Evolutionary conservation across 2,888 invertebrate species (phyloP).

Genomic region (Leucoma salicis): DNA sequence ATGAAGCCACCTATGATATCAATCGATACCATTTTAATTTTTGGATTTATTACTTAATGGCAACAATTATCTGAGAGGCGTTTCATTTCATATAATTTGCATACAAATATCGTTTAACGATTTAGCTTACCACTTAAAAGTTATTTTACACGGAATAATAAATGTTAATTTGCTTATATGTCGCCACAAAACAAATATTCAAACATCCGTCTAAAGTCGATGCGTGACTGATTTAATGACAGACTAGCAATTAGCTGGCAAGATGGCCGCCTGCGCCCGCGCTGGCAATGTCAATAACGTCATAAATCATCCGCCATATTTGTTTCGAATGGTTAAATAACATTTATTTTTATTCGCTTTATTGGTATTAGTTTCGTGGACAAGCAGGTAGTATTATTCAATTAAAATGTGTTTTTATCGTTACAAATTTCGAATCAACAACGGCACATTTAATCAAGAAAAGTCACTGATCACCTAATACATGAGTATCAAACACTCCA

Average conservation of each 20-base stretch:
- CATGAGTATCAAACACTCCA: slow-evolving; percentile 35
- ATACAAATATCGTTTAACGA: slow-evolving; percentile 21
- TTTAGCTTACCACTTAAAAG: slow-evolving; percentile 25
- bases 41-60: neutral
- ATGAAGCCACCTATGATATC: too few relatives aligned
- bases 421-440: slow-evolving; percentile 28
- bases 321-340: slow-evolving; percentile 60
- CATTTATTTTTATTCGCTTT: slow-evolving; percentile 54
- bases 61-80: slow-evolving; percentile 26
- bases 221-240: slow-evolving; percentile 73
- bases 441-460: slow-evolving; percentile 19
- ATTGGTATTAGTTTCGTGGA: slow-evolving; percentile 34
- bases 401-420: slow-evolving; percentile 22
- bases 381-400: slow-evolving; percentile 37
- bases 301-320: slow-evolving; percentile 76
- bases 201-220: slow-evolving; percentile 42
- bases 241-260: slow-evolving; percentile 68
- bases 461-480: slow-evolving; percentile 18
- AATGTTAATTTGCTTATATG: slow-evolving; percentile 34
- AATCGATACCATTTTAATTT: neutral
- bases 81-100: slow-evolving; percentile 22
- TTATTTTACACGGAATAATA: slow-evolving; percentile 18
- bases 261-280: slow-evolving; percentile 71
- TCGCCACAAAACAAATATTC: slow-evolving; percentile 38
- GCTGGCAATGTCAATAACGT: slow-evolving; percentile 69